Evolutionary conservation across 2,888 invertebrate genomes (phyloP), one percentile per base, ranked within the genome.

Genomic region (Mylabris sibirica): DNA sequence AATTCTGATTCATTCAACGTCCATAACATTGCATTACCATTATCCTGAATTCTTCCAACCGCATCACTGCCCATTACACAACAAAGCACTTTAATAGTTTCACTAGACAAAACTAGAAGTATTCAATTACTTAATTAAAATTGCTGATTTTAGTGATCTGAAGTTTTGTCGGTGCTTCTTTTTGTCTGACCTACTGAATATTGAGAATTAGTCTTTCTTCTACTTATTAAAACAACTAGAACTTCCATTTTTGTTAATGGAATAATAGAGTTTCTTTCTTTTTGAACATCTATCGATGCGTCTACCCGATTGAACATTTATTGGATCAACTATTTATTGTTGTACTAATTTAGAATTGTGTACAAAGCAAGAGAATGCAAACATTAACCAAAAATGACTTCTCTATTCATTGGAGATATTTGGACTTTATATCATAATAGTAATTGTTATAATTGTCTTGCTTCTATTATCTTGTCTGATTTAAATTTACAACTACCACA

Each of bases 21-120:
- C 72, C 71, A 68, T 72, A 70, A 74, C 74, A 74, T 59, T 65
- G 67, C 63, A 72, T 73, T 73, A 74, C 67, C 71, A 70, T 72
- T 72, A 70, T 69, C 69, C 66, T 61, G 63, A 68, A 53, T 72
- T 69, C 64, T 70, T 66, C 65, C 59, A 62, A 63, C 66, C 61
- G 53, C 71, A 64, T 67, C 67, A 64, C 67, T 65, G 64, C 61
- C 63, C 61, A 64, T 63, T 67, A 65, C 71, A 66, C 57, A 72
- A 73, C 72, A 73, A 71, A 71, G 69, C 67, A 74, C 70, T 72
- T 61, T 66, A 64, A 63, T 69, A 57, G 57, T 65, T 41, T 34
- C 38, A 64, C 60, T 68, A 64, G 60, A 38, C 61, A 24, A 34
- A 60, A 66, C 22, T 59, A 49, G 49, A 49, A 49, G 20, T 49